Conservation (phyloP, 2,888 invertebrate genomes). For the Stegophylla sp. region DNA sequence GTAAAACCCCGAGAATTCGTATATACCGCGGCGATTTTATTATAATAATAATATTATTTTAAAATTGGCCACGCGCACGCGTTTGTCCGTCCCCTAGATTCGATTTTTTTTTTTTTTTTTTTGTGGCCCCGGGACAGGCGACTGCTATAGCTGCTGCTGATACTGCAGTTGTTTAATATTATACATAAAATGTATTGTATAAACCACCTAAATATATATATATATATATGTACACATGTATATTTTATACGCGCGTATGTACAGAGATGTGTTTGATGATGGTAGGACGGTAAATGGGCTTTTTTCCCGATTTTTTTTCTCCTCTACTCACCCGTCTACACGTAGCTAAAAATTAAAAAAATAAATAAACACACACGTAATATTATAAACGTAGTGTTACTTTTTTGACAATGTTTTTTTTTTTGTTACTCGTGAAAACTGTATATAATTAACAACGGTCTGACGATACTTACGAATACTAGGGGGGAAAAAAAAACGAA, state of each 20-base stretch:
- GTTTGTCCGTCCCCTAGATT: not conserved
- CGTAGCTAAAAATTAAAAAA: not conserved
- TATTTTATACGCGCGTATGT: not conserved
- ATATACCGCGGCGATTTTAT: not conserved
- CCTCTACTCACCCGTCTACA: not conserved
- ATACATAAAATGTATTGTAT: no score
- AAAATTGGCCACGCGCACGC: not conserved
- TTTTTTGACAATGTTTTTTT: constrained; percentile 9
- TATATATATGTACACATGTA: no score
- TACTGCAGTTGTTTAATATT: no score
- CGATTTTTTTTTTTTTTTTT: no score
- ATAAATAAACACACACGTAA: constrained; percentile 7
- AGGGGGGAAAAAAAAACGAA: not conserved
- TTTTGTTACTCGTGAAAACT: not conserved
- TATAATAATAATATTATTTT: constrained; percentile 4
- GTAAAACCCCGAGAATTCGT: no score
- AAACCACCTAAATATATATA: not conserved
- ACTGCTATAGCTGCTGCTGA: no score
- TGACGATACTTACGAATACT: not conserved
- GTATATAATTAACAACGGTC: not conserved
- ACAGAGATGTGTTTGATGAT: not conserved
- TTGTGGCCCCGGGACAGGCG: not conserved
- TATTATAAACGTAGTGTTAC: constrained; percentile 4
- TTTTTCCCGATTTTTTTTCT: not conserved
- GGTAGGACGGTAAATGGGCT: not conserved